These are phyloP conservation scores for Boloria euphrosyne DNA, from an alignment of 2,888 invertebrate species.

Conservation along the genomic window DNA sequence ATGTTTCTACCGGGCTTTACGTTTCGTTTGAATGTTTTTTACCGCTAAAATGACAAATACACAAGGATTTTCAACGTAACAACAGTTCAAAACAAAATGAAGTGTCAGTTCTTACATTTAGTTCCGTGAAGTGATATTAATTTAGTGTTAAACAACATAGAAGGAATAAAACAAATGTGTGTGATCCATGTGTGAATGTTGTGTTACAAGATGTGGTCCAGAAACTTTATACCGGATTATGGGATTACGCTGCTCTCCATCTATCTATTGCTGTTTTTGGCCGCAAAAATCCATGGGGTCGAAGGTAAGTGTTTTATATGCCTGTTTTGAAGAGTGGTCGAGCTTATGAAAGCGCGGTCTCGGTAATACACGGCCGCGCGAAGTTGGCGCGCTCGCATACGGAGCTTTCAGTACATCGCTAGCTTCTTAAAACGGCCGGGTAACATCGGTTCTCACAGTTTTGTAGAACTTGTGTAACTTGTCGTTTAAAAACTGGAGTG, in stretches of 20 bases:
- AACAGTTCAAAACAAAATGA: constrained; percentile 80
- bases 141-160: constrained; percentile 72
- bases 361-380: constrained; percentile 58
- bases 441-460: constrained; percentile 77
- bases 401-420: constrained; percentile 58
- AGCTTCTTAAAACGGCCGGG: constrained; percentile 58
- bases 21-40: constrained; percentile 72
- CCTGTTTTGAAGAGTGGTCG: constrained; percentile 53
- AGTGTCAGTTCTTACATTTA: constrained; percentile 79
- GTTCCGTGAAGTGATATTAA: constrained; percentile 79
- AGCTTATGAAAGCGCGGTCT: constrained; percentile 77
- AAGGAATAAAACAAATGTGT: constrained; percentile 81
- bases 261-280: constrained; percentile 71
- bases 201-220: constrained; percentile 86
- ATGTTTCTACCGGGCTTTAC: constrained; percentile 71
- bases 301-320: constrained; percentile 79
- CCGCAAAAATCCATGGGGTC: constrained; percentile 76
- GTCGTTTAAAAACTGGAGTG: constrained; percentile 80
- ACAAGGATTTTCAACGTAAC: constrained; percentile 69
- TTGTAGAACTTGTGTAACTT: constrained; percentile 74
- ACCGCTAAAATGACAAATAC: constrained; percentile 79
- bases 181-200: constrained; percentile 83
- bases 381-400: constrained; percentile 52
- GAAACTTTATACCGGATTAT: constrained; percentile 86
- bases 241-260: constrained; percentile 83